phyloP scores from a whole-genome alignment of 2,888 invertebrate species.

The Eurytoma californica region DNA sequence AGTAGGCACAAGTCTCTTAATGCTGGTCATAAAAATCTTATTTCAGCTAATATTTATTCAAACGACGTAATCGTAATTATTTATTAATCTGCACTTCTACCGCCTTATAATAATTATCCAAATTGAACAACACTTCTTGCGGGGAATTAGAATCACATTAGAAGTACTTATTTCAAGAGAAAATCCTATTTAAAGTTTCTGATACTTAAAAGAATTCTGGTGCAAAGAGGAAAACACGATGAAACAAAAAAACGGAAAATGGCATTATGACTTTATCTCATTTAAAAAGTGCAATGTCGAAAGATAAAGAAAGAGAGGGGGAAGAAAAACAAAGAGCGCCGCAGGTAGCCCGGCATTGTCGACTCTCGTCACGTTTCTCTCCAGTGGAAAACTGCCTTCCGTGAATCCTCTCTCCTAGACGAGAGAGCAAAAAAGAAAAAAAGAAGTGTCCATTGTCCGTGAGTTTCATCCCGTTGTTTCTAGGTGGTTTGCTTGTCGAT shows the following conservation, averaged over 20 bases:
- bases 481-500: slow-evolving; percentile 23
- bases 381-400: slow-evolving; percentile 29
- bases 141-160: slow-evolving; percentile 10
- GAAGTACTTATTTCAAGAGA: not conserved
- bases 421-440: slow-evolving; percentile 5
- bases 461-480: slow-evolving; percentile 45
- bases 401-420: slow-evolving; percentile 20
- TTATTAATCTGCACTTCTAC: not conserved
- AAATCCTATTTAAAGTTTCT: slow-evolving; percentile 32
- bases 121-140: not conserved
- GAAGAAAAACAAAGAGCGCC: slow-evolving; percentile 6
- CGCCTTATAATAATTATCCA: not conserved
- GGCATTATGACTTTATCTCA: slow-evolving; percentile 40
- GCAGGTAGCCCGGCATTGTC: slow-evolving; percentile 12
- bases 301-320: slow-evolving; percentile 11
- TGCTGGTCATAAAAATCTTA: too few relatives aligned
- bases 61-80: not conserved
- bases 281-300: slow-evolving; percentile 46
- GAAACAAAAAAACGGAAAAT: slow-evolving; percentile 43
- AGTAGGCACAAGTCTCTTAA: too few relatives aligned
- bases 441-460: slow-evolving; percentile 43
- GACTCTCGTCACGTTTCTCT: slow-evolving; percentile 41
- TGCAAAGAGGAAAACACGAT: not conserved
- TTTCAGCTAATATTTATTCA: too few relatives aligned
- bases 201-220: not conserved